Evolutionary conservation across 2,888 invertebrate genomes (phyloP).

Genomic region (Lissocephala sabroskyi): DNA sequence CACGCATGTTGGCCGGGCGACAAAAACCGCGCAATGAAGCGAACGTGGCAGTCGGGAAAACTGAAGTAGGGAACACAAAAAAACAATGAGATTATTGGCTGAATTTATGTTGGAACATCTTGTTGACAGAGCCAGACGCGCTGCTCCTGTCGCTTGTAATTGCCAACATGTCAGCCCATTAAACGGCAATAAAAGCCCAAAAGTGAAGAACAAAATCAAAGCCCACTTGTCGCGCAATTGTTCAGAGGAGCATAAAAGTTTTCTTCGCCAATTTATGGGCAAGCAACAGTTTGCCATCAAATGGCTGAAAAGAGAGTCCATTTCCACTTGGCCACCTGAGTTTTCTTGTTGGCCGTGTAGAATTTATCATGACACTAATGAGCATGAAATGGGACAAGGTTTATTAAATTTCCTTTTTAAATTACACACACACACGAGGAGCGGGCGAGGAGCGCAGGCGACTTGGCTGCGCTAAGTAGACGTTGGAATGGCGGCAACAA

Average conservation of each 20-base stretch:
- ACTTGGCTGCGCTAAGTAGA: no score
- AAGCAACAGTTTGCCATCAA: constrained; percentile 48
- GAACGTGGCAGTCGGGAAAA: background rate
- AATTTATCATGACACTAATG: constrained; percentile 62
- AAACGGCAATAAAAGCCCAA: constrained; percentile 57
- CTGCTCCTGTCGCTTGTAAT: constrained; percentile 25
- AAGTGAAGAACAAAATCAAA: constrained; percentile 44
- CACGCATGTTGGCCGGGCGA: no score
- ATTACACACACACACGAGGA: background rate
- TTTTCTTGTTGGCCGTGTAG: constrained; percentile 17
- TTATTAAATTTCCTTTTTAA: constrained; percentile 58
- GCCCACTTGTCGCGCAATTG: constrained; percentile 37
- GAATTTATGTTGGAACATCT: constrained; percentile 53
- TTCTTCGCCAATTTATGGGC: constrained; percentile 56
- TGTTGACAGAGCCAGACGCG: no score
- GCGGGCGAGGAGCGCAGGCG: background rate
- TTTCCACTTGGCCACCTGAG: constrained; percentile 40
- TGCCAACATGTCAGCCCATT: constrained; percentile 58
- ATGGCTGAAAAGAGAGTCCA: constrained; percentile 10
- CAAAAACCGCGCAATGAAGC: constrained; percentile 46
- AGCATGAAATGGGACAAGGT: constrained; percentile 60
- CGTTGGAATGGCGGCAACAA: constrained; percentile 39
- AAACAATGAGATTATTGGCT: constrained; percentile 57
- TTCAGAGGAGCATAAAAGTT: constrained; percentile 34
- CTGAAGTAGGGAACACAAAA: constrained; percentile 4